A percentile compares a stretch with the other conserved stretches of the same genome.
These are phyloP conservation scores for Phaethornis superciliosus DNA, from an alignment of 2,113 vertebrate genomes.

Conservation along the genomic window DNA sequence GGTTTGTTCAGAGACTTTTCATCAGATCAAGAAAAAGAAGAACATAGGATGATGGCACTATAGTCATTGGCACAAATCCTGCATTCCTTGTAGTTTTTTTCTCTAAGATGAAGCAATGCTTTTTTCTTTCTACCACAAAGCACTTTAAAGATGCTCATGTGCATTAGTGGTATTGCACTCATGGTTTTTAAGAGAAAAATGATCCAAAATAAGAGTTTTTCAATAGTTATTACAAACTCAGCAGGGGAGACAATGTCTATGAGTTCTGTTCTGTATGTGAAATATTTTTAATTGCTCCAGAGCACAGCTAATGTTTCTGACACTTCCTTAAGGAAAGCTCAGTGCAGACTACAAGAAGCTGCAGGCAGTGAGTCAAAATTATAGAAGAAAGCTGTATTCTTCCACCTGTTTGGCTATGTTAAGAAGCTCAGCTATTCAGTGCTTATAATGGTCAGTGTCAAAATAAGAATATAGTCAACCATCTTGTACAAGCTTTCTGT, in stretches of 20 bases:
- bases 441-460: not conserved
- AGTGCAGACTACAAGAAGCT: not conserved
- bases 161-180: not conserved
- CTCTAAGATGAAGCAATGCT: too few species aligned
- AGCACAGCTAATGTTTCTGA: not conserved
- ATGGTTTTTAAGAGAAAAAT: not conserved
- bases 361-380: conserved; percentile 8
- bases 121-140: too few species aligned
- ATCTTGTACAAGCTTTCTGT: not conserved
- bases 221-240: conserved; percentile 3
- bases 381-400: not conserved
- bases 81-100: too few species aligned
- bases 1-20: not conserved
- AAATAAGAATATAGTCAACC: not conserved
- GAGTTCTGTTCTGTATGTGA: conserved; percentile 28
- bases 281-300: conserved; percentile 22
- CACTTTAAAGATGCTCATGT: too few species aligned
- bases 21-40: too few species aligned
- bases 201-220: conserved; percentile 11
- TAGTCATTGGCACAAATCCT: too few species aligned
- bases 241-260: conserved; percentile 2
- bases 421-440: not conserved
- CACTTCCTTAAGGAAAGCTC: conserved; percentile 35
- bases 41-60: too few species aligned
- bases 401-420: not conserved